Evolutionary conservation across 2,888 invertebrate species (phyloP), one percentile per base, ranked within the genome.

Genomic region (Aromia moschata): DNA sequence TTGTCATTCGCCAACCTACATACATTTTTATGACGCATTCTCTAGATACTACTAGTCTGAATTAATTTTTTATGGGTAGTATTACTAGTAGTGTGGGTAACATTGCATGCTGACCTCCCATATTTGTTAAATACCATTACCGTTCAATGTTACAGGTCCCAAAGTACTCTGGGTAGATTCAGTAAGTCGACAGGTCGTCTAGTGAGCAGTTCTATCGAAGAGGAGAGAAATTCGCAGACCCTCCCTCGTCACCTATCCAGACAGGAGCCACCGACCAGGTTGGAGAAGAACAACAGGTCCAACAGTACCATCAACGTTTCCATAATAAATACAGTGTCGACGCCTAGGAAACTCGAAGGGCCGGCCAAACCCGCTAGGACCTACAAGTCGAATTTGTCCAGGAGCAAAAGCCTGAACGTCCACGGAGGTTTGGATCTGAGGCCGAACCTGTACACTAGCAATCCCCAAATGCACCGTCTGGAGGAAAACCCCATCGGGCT

Each of bases 321-420:
- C 1, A 85, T 85, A 65, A 84, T 84, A 59, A 86, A 85, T 71
- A 82, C 82, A 1, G 81, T 83, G 20, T 79, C 80, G 16, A 71
- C 80, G 1, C 73, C 72, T 75, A 68, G 67, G 51, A 65, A 71
- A 45, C 16, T 71, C 37, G 78, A 86, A 25, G 89, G 88, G 3
- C 91, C 91, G 0, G 87, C 87, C 0, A 93, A 93, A 76, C 93
- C 93, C 5, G 92, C 91, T 25, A 84, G 92, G 69, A 89, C 91
- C 37, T 91, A 91, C 80, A 89, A 89, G 75, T 87, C 90, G 15
- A 82, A 83, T 52, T 82, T 93, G 37, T 87, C 89, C 60, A 84
- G 93, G 59, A 93, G 93, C 80, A 92, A 93, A 81, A 93, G 93
- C 79, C 92, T 93, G 82, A 93, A 92, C 84, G 89, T 92, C 70